Percentiles rank a stretch among this genome's conserved stretches.
These are phyloP conservation scores for Aplocera efformata DNA, from an alignment of 2,888 invertebrate genomes.

Conservation along the genomic window DNA sequence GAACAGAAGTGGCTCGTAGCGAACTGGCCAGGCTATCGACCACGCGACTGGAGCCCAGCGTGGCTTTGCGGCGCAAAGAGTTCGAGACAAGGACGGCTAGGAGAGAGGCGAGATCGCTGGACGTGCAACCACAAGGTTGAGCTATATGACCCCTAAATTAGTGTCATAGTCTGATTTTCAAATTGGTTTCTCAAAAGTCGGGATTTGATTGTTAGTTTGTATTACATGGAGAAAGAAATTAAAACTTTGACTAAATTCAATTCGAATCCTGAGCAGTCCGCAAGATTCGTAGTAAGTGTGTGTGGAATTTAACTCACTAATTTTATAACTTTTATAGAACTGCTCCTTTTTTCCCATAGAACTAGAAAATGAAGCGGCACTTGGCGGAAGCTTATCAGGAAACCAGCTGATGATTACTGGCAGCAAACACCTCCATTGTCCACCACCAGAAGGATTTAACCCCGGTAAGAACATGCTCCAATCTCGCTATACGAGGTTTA, in stretches of 20 bases:
- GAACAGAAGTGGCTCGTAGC: slow-evolving; percentile 84
- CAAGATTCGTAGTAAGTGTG: slow-evolving; percentile 41
- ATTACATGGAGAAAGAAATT: too few species aligned
- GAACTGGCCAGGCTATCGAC: slow-evolving; percentile 84
- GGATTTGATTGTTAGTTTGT: too few species aligned
- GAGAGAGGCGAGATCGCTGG: slow-evolving; percentile 67
- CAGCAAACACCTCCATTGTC: slow-evolving; percentile 89
- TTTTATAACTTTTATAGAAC: not conserved
- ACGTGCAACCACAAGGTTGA: slow-evolving; percentile 62
- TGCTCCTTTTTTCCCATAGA: slow-evolving; percentile 58
- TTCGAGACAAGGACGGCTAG: slow-evolving; percentile 82
- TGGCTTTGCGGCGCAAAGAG: slow-evolving; percentile 86
- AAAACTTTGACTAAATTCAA: too few species aligned
- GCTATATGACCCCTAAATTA: too few species aligned
- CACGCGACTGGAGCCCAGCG: slow-evolving; percentile 86
- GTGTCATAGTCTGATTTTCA: too few species aligned
- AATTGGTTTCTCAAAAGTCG: too few species aligned
- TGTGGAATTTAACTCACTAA: not conserved
- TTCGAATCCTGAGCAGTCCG: too few species aligned
- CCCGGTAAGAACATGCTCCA: slow-evolving; percentile 51
- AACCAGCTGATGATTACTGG: slow-evolving; percentile 89
- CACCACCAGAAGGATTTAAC: slow-evolving; percentile 84
- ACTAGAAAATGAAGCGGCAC: slow-evolving; percentile 67
- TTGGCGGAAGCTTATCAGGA: slow-evolving; percentile 83
- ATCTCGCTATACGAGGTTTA: slow-evolving; percentile 11